These are phyloP conservation scores for Cryptoleucopteryx plumbea DNA, from an alignment of 2,113 vertebrate genomes.

Conservation along the genomic window DNA sequence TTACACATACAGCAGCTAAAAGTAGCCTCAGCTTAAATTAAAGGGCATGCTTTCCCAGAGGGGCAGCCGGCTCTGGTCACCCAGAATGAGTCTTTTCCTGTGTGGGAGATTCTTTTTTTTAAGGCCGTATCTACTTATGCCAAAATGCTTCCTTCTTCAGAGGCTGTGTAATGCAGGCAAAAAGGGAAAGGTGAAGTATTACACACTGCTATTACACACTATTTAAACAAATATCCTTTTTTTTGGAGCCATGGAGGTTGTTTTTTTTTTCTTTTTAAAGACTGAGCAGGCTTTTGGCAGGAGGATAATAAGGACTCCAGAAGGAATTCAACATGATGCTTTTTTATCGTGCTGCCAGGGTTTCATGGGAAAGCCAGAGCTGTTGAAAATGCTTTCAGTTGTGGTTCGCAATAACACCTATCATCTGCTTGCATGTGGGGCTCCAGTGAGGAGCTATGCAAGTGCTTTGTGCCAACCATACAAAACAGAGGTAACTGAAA, in stretches of 20 bases:
- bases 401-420: neutral
- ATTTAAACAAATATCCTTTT: constrained; percentile 29
- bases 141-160: neutral
- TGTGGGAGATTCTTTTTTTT: constrained; percentile 23
- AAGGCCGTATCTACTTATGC: neutral
- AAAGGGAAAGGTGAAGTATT: constrained; percentile 7
- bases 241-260: neutral
- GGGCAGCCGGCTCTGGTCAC: neutral
- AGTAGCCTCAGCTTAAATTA: constrained; percentile 34
- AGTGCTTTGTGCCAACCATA: neutral
- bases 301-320: constrained; percentile 16
- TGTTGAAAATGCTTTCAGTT: neutral
- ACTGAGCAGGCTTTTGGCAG: constrained; percentile 26
- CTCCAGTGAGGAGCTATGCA: neutral
- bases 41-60: constrained; percentile 24
- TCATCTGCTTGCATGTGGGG: neutral
- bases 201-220: neutral
- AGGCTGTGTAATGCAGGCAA: neutral
- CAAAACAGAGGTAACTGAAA: neutral
- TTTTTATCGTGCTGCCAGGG: neutral
- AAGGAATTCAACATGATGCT: constrained; percentile 7
- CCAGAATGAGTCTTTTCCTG: constrained; percentile 23
- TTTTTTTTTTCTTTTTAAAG: neutral
- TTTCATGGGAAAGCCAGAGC: neutral
- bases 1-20: constrained; percentile 25